A percentile compares a stretch with the other conserved stretches of the same genome.
These are phyloP conservation scores for Drosophila mercatorum DNA, from an alignment of 2,888 invertebrate genomes.

Conservation along the genomic window DNA sequence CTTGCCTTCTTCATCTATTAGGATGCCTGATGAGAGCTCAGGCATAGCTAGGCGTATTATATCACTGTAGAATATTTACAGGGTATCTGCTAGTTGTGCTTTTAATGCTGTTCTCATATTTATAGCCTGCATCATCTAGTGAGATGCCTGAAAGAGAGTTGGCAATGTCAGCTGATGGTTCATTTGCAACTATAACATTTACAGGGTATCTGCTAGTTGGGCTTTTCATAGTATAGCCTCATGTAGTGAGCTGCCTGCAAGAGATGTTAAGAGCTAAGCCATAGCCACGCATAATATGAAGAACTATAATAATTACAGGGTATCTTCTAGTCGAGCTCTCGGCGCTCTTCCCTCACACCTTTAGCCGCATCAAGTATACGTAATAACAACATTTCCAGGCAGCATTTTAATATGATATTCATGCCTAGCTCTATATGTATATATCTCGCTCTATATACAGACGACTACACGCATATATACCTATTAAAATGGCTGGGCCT, in stretches of 20 bases:
- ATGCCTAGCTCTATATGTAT: neutral
- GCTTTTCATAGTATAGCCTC: no score
- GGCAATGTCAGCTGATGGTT: no score
- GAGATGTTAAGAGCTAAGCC: no score
- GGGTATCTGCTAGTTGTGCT: neutral
- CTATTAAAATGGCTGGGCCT: neutral
- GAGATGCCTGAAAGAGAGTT: no score
- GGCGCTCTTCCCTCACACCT: neutral
- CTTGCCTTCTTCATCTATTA: no score
- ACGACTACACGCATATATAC: neutral
- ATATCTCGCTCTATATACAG: neutral
- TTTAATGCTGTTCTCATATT: no score
- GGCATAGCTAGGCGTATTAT: no score
- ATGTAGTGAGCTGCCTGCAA: no score
- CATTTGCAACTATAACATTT: no score
- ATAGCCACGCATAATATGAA: no score
- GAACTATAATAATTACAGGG: neutral
- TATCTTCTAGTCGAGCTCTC: neutral
- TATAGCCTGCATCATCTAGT: no score
- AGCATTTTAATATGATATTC: conserved; percentile 40
- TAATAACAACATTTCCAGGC: conserved; percentile 54
- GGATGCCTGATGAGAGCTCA: no score
- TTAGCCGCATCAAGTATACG: neutral
- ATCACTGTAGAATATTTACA: neutral
- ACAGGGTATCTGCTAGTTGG: neutral